These are phyloP conservation scores for Erythrolamprus reginae DNA, from an alignment of 2,113 vertebrate genomes.

Conservation along the genomic window DNA sequence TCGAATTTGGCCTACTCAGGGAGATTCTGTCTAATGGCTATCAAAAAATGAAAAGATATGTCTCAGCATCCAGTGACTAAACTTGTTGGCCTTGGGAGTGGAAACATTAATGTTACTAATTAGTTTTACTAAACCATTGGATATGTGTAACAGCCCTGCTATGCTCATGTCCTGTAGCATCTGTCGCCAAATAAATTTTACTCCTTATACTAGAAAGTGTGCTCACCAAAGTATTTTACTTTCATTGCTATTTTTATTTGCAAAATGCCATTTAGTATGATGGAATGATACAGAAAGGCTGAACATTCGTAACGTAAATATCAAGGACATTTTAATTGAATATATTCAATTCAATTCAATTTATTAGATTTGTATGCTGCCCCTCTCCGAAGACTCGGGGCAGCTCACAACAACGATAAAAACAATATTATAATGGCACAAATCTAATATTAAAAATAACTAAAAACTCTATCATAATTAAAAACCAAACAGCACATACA, in stretches of 20 bases:
- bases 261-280: neutral
- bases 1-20: neutral
- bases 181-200: neutral
- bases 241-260: neutral
- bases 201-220: neutral
- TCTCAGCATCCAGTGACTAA: neutral
- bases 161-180: neutral
- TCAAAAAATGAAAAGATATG: neutral
- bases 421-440: too few species aligned
- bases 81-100: neutral
- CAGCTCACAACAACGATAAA: too few species aligned
- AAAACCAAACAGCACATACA: too few species aligned
- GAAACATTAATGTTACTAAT: neutral
- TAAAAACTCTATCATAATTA: too few species aligned
- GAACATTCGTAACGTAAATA: neutral
- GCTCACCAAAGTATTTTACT: neutral
- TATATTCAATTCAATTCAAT: too few species aligned
- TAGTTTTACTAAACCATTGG: neutral
- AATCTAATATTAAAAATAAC: too few species aligned
- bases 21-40: conserved; percentile 14
- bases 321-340: neutral
- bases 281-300: neutral
- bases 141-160: neutral
- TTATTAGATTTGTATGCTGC: too few species aligned
- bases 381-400: too few species aligned